These are phyloP conservation scores for Hydrolagus affinis DNA, from an alignment of 2,113 vertebrate species.

Conservation along the genomic window DNA sequence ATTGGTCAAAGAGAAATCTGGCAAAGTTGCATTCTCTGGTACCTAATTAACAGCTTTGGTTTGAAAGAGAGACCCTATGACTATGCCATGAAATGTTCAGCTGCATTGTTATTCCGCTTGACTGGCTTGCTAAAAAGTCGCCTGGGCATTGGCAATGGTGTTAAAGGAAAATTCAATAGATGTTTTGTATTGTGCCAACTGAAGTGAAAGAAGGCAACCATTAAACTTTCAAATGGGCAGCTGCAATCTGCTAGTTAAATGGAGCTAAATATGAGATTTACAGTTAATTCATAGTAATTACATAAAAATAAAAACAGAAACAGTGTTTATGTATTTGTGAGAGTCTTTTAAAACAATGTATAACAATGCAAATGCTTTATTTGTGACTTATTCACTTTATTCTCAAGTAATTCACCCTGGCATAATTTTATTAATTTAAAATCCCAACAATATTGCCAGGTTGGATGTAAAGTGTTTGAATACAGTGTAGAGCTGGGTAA, in stretches of 20 bases:
- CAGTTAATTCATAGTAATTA: conserved; percentile 69
- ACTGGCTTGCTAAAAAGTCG: conserved; percentile 75
- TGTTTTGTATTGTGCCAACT: conserved; percentile 72
- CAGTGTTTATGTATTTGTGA: conserved; percentile 8
- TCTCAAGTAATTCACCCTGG: background rate
- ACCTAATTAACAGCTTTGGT: conserved; percentile 75
- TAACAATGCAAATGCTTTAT: conserved; percentile 3
- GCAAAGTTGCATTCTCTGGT: conserved; percentile 66
- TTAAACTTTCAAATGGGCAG: conserved; percentile 74
- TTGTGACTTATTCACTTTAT: background rate
- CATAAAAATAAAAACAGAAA: conserved; percentile 56
- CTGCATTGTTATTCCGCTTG: conserved; percentile 75
- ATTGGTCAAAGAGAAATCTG: conserved; percentile 59
- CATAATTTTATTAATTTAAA: background rate
- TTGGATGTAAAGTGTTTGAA: background rate
- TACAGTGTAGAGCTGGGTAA: background rate
- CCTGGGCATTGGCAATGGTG: conserved; percentile 66
- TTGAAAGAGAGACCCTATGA: conserved; percentile 62
- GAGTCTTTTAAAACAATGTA: background rate
- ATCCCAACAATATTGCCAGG: background rate
- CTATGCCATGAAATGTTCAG: conserved; percentile 75
- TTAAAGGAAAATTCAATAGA: conserved; percentile 68
- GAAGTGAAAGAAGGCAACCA: conserved; percentile 73
- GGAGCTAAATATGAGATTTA: conserved; percentile 70
- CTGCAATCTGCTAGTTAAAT: conserved; percentile 63